Base-by-base conservation (phyloP, 1,140 invertebrate genomes). In the Bombus haemorrhoidalis region DNA sequence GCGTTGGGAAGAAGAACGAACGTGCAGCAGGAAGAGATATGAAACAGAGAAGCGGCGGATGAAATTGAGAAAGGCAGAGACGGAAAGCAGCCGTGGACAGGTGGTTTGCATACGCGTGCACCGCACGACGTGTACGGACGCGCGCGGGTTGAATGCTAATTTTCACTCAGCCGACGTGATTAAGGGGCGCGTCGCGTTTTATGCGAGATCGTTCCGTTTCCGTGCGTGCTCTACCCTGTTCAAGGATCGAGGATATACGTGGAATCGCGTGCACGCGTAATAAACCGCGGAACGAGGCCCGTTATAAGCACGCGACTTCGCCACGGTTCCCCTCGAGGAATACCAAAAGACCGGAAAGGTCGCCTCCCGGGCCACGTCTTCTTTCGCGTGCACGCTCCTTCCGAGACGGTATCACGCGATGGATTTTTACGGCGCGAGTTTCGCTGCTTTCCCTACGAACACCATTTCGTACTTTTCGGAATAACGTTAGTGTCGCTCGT, bases 101-200 rank as follows among this genome's bases (percentile, higher is more conserved):
- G 88, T 91, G 89, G 88, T 89, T 91, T 91, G 88, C 88, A 91
- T 91, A 91, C 88, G 81, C 90, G 86, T 81, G 89, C 76, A 76
- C 57, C 43, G 80, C 72, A 64, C 81, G 86, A 69, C 86, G 72
- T 72, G 83, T 77, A 81, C 81, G 85, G 78, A 82, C 74, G 80
- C 59, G 85, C 89, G 86, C 87, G 41, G 39, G 64, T 41, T 89
- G 90, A 89, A 91, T 91, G 87, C 87, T 86, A 91, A 91, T 91
- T 91, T 91, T 89, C 90, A 87, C 90, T 87, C 87, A 81, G 53
- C 32, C 32, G n/a, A 41, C 59, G 53, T 57, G 69, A 85, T 81
- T 81, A 85, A 73, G 71, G 79, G 79, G 69, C 78, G 74, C 78
- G 68, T 81, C 59, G 57, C 73, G 69, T 72, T 80, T 34, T 53